Conservation (phyloP, 2,888 invertebrate species). For the Eustalomyia histrio region DNA sequence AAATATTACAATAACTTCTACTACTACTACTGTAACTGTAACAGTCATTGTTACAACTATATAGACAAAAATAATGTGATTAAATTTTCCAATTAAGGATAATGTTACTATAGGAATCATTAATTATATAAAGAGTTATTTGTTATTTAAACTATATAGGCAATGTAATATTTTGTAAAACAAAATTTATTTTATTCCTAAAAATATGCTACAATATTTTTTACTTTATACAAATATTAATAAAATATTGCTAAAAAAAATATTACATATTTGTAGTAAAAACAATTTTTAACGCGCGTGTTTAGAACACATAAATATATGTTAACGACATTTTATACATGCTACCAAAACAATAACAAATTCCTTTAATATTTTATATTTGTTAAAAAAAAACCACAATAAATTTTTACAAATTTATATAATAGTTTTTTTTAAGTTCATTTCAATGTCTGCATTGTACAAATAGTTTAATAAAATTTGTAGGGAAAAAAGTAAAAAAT, state of each 20-base stretch:
- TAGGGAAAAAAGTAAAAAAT: slow-evolving; percentile 29
- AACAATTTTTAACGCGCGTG: slow-evolving; percentile 12
- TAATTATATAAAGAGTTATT: slow-evolving; percentile 13
- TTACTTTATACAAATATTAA: not conserved
- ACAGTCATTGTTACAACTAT: not conserved
- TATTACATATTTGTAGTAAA: not conserved
- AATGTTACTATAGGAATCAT: slow-evolving; percentile 27
- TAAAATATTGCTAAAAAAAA: not conserved
- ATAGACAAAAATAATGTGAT: slow-evolving; percentile 41
- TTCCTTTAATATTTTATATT: slow-evolving; percentile 10
- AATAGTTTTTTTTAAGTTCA: slow-evolving; percentile 7
- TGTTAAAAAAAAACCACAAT: slow-evolving; percentile 3
- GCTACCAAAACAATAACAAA: not conserved
- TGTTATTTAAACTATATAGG: not conserved
- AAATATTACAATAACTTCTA: slow-evolving; percentile 4
- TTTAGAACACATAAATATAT: slow-evolving; percentile 30
- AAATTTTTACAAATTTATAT: slow-evolving; percentile 6
- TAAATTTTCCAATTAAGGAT: slow-evolving; percentile 53
- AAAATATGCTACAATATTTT: not conserved
- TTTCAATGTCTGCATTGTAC: slow-evolving; percentile 48
- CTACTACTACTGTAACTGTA: not conserved
- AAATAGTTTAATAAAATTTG: slow-evolving; percentile 35
- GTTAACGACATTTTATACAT: slow-evolving; percentile 42
- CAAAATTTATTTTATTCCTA: not conserved
- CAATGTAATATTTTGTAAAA: not conserved